These are phyloP conservation scores for Metaphire vulgaris DNA, from an alignment of 1,140 invertebrate species.

Conservation along the genomic window DNA sequence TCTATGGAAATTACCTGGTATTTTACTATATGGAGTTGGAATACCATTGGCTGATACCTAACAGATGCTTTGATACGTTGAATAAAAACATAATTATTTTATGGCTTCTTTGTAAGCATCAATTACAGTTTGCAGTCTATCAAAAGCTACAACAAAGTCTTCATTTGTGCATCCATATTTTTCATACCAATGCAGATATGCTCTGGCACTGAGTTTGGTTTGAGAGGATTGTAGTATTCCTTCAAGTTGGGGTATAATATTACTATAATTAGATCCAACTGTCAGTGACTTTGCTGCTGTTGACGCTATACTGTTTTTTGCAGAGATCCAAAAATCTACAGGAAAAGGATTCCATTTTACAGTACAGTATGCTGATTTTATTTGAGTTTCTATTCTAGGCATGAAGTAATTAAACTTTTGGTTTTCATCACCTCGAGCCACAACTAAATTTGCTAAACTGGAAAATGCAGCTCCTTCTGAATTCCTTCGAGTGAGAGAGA, in stretches of 20 bases:
- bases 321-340: background rate
- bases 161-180: background rate
- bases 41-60: no score
- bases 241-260: background rate
- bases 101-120: background rate
- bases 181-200: slow-evolving; percentile 21
- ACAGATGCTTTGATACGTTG: no score
- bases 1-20: no score
- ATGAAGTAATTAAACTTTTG: background rate
- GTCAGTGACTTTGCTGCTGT: slow-evolving; percentile 6
- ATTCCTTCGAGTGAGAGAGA: background rate
- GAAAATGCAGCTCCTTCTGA: background rate
- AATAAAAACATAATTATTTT: no score
- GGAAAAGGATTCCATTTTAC: background rate
- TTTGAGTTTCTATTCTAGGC: background rate
- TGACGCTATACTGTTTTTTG: background rate
- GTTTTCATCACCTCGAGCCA: background rate
- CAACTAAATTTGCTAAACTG: background rate
- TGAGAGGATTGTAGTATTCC: slow-evolving; percentile 1
- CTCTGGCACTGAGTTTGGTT: background rate
- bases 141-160: slow-evolving; percentile 6
- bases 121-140: slow-evolving; percentile 3
- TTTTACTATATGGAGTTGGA: no score
- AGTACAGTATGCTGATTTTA: slow-evolving; percentile 2
- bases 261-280: background rate